Conservation (phyloP, 2,113 vertebrate genomes). For the Thinocorus orbignyianus region DNA sequence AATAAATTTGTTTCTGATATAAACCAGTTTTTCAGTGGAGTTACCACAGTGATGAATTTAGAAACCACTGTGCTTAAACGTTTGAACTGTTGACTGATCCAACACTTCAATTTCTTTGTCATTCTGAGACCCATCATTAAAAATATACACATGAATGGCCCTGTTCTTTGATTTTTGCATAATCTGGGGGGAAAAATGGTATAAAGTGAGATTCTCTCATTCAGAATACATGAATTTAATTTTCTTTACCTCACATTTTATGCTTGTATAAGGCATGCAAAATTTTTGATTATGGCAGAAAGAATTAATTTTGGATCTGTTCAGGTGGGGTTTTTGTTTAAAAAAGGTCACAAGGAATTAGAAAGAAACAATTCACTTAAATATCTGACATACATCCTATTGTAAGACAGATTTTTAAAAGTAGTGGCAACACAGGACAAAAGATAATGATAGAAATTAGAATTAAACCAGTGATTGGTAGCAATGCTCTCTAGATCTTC, state of each 20-base stretch:
- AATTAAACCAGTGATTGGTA: background rate
- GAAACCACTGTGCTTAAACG: slow-evolving; percentile 8
- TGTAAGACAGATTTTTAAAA: background rate
- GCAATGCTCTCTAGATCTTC: background rate
- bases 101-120: slow-evolving; percentile 33
- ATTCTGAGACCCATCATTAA: slow-evolving; percentile 31
- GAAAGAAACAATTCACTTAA: background rate
- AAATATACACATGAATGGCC: slow-evolving; percentile 47
- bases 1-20: background rate
- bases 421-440: background rate
- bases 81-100: slow-evolving; percentile 2
- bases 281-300: background rate
- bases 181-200: background rate
- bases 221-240: slow-evolving; percentile 10
- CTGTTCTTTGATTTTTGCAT: background rate
- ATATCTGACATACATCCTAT: background rate
- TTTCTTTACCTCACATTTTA: background rate
- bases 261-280: background rate
- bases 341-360: background rate
- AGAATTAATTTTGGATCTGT: background rate
- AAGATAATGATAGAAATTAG: background rate
- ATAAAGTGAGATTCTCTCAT: background rate
- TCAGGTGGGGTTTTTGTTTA: background rate
- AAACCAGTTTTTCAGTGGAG: background rate
- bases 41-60: background rate